Conservation (phyloP, 2,797 vertebrate species). For the Neosalanx taihuensis region DNA sequence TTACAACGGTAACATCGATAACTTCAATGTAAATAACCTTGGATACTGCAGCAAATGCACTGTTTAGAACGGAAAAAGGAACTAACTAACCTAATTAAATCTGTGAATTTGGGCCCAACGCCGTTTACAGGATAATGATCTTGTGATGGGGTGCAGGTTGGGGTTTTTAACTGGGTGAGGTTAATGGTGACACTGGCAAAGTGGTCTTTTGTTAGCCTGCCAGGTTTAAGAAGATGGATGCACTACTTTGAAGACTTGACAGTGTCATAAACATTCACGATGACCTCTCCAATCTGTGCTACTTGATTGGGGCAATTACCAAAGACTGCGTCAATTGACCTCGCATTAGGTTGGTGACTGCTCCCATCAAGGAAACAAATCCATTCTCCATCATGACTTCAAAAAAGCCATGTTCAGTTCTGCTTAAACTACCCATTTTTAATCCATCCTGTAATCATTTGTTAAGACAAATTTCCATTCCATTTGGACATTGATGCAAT, state of each 20-base stretch:
- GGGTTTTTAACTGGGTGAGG: constrained; percentile 2
- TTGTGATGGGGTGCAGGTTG: background rate
- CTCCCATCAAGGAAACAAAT: background rate
- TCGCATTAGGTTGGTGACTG: constrained; percentile 12
- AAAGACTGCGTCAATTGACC: constrained; percentile 12
- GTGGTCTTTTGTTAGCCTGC: constrained; percentile 19
- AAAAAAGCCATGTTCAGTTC: too few relatives aligned
- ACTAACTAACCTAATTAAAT: background rate
- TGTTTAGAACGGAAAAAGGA: background rate
- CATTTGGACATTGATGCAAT: too few relatives aligned
- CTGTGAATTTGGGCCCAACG: background rate
- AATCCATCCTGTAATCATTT: background rate
- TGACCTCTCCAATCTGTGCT: constrained; percentile 14
- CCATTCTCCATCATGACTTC: too few relatives aligned
- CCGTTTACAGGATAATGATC: constrained; percentile 1
- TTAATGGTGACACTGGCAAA: constrained; percentile 18
- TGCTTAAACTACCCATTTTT: too few relatives aligned
- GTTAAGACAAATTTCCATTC: background rate
- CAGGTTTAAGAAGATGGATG: constrained; percentile 31
- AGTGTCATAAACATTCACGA: constrained; percentile 18
- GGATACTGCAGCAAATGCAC: background rate
- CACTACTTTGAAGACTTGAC: constrained; percentile 10
- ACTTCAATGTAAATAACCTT: background rate
- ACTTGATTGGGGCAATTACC: constrained; percentile 20
- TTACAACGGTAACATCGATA: background rate